These are phyloP conservation scores for Centruroides sculpturatus DNA, from an alignment of 1,140 invertebrate species.

Conservation along the genomic window DNA sequence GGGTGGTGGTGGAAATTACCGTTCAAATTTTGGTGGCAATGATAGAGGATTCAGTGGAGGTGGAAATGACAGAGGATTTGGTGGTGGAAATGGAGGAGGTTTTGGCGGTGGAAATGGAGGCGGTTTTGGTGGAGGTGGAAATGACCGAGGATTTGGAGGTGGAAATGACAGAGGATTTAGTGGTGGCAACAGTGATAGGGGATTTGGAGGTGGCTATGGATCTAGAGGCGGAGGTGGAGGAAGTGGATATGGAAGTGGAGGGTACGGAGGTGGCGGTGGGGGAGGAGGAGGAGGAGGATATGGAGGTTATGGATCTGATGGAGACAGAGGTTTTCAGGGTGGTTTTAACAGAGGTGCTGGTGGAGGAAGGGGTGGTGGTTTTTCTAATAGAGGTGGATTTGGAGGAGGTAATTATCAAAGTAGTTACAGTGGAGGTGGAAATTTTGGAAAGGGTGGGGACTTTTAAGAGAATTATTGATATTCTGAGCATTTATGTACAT, in stretches of 20 bases:
- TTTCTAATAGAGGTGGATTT: no score
- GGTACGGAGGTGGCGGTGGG: not conserved
- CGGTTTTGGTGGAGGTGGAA: not conserved
- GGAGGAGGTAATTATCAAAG: no score
- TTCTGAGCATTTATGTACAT: no score
- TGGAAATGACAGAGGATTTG: not conserved
- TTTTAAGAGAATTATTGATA: no score
- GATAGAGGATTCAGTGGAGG: not conserved
- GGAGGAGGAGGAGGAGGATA: conserved; percentile 3
- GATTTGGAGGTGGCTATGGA: not conserved
- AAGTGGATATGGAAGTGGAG: not conserved
- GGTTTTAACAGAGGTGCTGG: no score
- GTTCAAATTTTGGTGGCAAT: not conserved
- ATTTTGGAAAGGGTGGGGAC: not conserved
- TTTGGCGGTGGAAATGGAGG: not conserved
- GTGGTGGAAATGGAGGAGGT: not conserved
- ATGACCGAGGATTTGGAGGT: not conserved
- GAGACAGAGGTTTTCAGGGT: not conserved
- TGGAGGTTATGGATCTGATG: not conserved
- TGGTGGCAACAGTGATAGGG: not conserved
- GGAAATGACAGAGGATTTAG: not conserved
- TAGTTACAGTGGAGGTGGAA: not conserved
- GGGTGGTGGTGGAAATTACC: no score
- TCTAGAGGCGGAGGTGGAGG: not conserved
- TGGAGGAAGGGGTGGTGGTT: no score